Percentiles rank a stretch among this genome's conserved stretches.
Conservation (phyloP, 2,113 vertebrate genomes). For the Mirza zaza region DNA sequence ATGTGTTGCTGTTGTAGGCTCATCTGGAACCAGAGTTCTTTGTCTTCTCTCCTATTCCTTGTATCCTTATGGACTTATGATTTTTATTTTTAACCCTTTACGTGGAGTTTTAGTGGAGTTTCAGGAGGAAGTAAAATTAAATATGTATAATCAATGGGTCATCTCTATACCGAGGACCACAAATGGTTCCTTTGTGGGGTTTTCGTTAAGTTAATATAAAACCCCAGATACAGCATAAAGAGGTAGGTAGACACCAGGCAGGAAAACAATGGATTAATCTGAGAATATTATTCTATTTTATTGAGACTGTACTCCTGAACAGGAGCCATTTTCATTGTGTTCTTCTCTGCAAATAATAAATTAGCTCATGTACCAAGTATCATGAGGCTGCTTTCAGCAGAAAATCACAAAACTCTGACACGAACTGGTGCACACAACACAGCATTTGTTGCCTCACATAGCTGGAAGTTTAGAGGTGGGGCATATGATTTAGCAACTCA, state of each 20-base stretch:
- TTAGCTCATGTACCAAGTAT: neutral
- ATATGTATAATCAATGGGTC: neutral
- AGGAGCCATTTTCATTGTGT: conserved; percentile 7
- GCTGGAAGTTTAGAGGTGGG: neutral
- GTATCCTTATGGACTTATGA: neutral
- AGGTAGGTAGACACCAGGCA: neutral
- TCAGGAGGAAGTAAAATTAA: neutral
- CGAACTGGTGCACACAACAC: neutral
- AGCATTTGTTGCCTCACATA: neutral
- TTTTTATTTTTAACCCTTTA: neutral
- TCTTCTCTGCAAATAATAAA: conserved; percentile 24
- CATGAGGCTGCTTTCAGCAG: neutral
- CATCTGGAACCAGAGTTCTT: neutral
- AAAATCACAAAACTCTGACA: neutral
- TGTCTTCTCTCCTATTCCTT: neutral
- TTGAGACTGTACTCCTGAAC: neutral
- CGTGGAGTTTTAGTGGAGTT: neutral
- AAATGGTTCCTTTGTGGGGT: neutral
- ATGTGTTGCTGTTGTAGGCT: neutral
- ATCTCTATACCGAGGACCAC: neutral
- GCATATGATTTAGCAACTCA: neutral
- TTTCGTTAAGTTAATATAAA: neutral
- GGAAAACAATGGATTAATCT: neutral
- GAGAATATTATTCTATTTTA: neutral
- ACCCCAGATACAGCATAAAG: neutral